Conservation (phyloP, 1,140 invertebrate species). For the Latrodectus geometricus region DNA sequence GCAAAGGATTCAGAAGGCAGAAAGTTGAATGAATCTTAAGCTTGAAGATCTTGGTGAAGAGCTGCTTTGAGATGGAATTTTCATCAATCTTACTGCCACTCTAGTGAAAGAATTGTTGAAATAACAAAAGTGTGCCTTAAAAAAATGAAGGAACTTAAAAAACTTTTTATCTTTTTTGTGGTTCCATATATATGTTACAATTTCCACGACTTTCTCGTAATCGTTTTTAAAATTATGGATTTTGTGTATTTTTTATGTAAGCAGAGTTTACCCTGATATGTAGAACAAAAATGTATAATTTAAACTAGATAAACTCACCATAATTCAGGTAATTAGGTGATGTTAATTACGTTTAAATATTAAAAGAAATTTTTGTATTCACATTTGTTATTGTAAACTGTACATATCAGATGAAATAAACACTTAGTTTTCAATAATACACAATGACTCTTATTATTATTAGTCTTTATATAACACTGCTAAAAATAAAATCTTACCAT, state of each 20-base stretch:
- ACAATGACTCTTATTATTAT: too few species aligned
- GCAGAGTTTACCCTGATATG: constrained; percentile 45
- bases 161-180: constrained; percentile 26
- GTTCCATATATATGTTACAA: constrained; percentile 33
- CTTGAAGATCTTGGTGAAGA: constrained; percentile 7
- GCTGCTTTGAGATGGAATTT: not conserved
- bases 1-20: constrained; percentile 70
- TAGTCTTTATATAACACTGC: too few species aligned
- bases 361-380: constrained; percentile 10
- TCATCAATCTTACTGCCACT: not conserved
- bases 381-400: constrained; percentile 28
- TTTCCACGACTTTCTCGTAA: constrained; percentile 16
- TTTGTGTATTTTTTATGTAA: constrained; percentile 41
- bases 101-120: not conserved
- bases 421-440: constrained; percentile 27
- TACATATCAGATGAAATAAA: constrained; percentile 58
- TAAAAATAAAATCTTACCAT: too few species aligned
- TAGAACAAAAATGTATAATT: constrained; percentile 46
- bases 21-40: constrained; percentile 33
- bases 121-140: constrained; percentile 30
- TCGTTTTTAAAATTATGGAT: constrained; percentile 36
- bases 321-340: constrained; percentile 59
- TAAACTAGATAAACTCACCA: constrained; percentile 51
- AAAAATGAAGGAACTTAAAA: constrained; percentile 23
- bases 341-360: constrained; percentile 18